Percentiles rank a stretch among this genome's conserved stretches.
phyloP scores from a whole-genome alignment of 1,140 invertebrate species.

The Cydia strobilella region DNA sequence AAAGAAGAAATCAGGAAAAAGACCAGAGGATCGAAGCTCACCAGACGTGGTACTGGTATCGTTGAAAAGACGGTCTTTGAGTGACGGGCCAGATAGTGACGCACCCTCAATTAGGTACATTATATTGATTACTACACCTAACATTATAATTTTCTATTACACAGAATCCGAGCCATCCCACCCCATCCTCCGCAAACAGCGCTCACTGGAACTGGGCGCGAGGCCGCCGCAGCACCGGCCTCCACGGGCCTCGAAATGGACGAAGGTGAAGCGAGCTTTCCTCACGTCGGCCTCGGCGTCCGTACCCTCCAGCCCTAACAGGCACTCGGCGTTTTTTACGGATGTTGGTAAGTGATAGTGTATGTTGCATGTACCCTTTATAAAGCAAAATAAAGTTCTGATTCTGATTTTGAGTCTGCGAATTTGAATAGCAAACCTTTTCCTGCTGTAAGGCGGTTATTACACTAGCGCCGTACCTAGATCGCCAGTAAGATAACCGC shows the following conservation, averaged over 20 bases:
- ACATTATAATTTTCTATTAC: neutral
- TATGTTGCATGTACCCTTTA: neutral
- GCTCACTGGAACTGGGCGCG: constrained; percentile 70
- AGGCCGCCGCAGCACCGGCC: constrained; percentile 57
- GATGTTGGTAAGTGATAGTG: constrained; percentile 77
- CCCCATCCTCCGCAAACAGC: constrained; percentile 73
- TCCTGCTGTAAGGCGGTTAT: too few species aligned
- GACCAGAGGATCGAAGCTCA: constrained; percentile 57
- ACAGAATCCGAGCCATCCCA: constrained; percentile 73
- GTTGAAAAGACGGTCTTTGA: constrained; percentile 72
- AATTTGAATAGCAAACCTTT: too few species aligned
- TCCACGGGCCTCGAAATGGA: constrained; percentile 83
- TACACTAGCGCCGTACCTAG: too few species aligned
- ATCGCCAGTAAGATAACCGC: too few species aligned
- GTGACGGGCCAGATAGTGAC: constrained; percentile 74
- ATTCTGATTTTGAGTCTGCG: too few species aligned
- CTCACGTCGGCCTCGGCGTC: constrained; percentile 82
- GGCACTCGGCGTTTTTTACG: constrained; percentile 82
- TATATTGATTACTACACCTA: too few species aligned
- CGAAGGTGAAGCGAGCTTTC: constrained; percentile 87
- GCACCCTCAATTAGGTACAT: constrained; percentile 41
- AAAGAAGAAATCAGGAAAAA: constrained; percentile 80
- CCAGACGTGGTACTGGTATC: constrained; percentile 68
- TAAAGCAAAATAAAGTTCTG: too few species aligned
- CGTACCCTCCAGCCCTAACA: constrained; percentile 85